phyloP scores from a whole-genome alignment of 2,888 invertebrate genomes.

The Cheilosia scutellata region DNA sequence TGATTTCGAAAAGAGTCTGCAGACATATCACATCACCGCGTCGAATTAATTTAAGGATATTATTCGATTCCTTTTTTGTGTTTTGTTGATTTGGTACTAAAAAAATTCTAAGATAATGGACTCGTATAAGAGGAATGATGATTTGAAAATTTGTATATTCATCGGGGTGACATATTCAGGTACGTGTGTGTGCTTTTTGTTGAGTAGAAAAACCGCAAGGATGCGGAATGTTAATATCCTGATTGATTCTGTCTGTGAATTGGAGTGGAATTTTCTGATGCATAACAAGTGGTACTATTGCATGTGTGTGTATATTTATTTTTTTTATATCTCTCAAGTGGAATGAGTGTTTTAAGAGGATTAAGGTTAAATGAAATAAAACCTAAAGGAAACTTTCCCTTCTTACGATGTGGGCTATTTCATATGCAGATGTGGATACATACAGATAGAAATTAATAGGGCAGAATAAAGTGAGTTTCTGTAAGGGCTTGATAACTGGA shows the following conservation, averaged over 20 bases:
- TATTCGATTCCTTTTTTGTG: constrained; percentile 23
- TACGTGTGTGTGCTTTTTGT: not conserved
- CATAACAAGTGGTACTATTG: constrained; percentile 65
- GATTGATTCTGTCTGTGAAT: constrained; percentile 70
- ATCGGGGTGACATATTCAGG: not conserved
- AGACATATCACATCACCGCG: constrained; percentile 3
- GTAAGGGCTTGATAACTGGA: not conserved
- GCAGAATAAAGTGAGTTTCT: constrained; percentile 18
- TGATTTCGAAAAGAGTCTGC: constrained; percentile 8
- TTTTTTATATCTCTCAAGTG: constrained; percentile 18
- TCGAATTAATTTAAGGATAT: constrained; percentile 58
- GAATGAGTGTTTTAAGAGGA: constrained; percentile 57
- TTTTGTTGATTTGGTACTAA: not conserved
- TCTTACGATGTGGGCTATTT: constrained; percentile 36
- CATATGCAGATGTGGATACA: constrained; percentile 28
- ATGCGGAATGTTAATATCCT: constrained; percentile 72
- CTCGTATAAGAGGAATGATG: not conserved
- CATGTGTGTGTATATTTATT: constrained; percentile 45
- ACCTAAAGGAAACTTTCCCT: constrained; percentile 31
- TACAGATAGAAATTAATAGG: constrained; percentile 34
- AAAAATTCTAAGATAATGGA: constrained; percentile 36
- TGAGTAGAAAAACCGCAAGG: constrained; percentile 53
- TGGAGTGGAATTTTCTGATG: constrained; percentile 63
- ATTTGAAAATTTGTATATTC: not conserved
- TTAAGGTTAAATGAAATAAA: constrained; percentile 61